These are phyloP conservation scores for Cherax quadricarinatus DNA, from an alignment of 1,140 invertebrate species.

Conservation along the genomic window DNA sequence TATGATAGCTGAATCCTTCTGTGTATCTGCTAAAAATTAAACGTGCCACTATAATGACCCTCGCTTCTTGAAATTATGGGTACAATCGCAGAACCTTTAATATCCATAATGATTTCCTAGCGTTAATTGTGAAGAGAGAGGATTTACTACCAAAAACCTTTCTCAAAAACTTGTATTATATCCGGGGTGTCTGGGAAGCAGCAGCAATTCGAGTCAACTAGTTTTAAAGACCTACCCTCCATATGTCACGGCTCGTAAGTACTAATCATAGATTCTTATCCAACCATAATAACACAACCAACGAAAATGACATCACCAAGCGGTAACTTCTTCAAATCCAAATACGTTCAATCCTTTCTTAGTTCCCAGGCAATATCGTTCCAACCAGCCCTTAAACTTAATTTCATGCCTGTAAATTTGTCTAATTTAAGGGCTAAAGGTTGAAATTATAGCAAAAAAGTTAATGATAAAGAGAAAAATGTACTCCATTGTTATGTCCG, in stretches of 20 bases:
- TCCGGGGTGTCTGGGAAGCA: not conserved
- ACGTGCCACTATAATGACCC: too few relatives aligned
- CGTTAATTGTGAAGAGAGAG: not conserved
- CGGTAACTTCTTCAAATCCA: slow-evolving; percentile 12
- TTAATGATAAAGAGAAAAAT: slow-evolving; percentile 25
- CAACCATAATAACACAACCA: not conserved
- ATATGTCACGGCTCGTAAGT: not conserved
- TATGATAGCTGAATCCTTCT: too few relatives aligned
- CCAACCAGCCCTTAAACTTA: slow-evolving; percentile 5
- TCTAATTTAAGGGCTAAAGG: slow-evolving; percentile 18
- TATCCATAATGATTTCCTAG: not conserved
- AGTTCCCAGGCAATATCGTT: slow-evolving; percentile 15
- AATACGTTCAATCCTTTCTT: not conserved
- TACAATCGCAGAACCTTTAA: not conserved
- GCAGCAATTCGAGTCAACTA: not conserved
- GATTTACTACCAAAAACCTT: not conserved
- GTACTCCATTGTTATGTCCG: slow-evolving; percentile 15
- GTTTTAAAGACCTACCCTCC: not conserved
- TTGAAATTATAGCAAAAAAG: slow-evolving; percentile 20
- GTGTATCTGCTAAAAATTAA: too few relatives aligned
- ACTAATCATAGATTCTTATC: not conserved
- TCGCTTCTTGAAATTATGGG: too few relatives aligned
- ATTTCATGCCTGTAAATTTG: slow-evolving; percentile 4
- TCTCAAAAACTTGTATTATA: not conserved
- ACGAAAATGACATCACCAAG: not conserved